Evolutionary conservation across 2,113 vertebrate species (phyloP), one percentile per base, ranked within the genome.

Genomic region (Clarias batrachus): DNA sequence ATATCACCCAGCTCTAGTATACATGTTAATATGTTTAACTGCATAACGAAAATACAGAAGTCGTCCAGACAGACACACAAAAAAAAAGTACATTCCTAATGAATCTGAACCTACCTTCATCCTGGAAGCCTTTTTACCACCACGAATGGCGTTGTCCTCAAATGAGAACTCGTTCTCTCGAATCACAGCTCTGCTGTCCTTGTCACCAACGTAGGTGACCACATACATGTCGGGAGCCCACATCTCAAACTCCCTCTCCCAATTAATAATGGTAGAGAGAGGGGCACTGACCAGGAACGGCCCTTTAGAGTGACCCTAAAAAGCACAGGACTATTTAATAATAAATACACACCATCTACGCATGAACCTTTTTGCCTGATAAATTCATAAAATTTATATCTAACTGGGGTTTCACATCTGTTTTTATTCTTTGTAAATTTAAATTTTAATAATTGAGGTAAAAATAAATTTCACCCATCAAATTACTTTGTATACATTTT

Each of bases 191-290:
- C 98, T 94, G 93, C 98, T 99, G 93, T 99, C 98, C 74, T 99
- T 99, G 92, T 99, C 98, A 0, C 98, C 98, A 0, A 99, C 96
- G 0, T 99, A 99, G 0, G 98, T 99, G 87, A 99, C 98, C 54
- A 99, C 98, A 8, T 99, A 99, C 96, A 99, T 98, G 88, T 97
- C 98, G 0, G 98, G 98, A 1, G 98, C 98, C 98, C 98, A 99
- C 97, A 99, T 97, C 92, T 99, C 98, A 93, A 99, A 98, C 93
- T 99, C 98, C 57, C 98, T 91, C 87, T 99, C 98, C 98, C 98
- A 99, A 94, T 99, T 99, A 89, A 99, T 99, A 93, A 99, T 99
- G 86, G 98, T 99, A 89, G 98, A 99, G 63, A 99, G 96, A 0
- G 98, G 98, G 0, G 98, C 98, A 62, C 98, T 98, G 87, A 99